Base-by-base conservation (phyloP, 2,888 invertebrate genomes). In the Lycaena phlaeas region DNA sequence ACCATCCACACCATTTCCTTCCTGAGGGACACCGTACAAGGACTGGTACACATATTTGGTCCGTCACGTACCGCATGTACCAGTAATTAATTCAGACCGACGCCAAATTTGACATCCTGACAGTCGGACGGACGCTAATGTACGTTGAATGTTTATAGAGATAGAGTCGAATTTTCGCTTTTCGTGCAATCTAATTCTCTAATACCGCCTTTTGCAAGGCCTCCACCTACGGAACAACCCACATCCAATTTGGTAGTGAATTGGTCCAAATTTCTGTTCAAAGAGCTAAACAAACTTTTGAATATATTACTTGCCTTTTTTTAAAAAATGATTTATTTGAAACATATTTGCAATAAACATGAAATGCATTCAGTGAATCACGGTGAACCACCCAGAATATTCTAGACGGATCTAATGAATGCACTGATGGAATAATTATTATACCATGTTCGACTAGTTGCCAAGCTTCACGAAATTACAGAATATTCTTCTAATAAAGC, bases 161-260 rank as follows among this genome's bases (percentile, higher is more conserved):
- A 52, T 72, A 78, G 56, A 61, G 73, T 64, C 54, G 48, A 67
- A 56, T 64, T 68, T 75, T 7, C 57, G 36, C 26, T 52, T 49
- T 41, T 49, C 50, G 51, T 42, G 41, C 40, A 44, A 40, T 52
- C 52, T 67, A 68, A 64, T 69, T 64, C 64, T 63, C 64, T 66
- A 65, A 64, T 54, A 53, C 62, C 66, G 77, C 59, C 74, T 66
- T 66, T 68, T 52, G 61, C 69, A 61, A 74, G 81, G 77, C 71
- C 76, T 71, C 81, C 81, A 64, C 82, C 82, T 84, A 82, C 82
- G 59, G 49, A 44, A 55, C 82, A 69, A 58, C 82, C 82, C 82
- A 84, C 82, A 75, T 74, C 64, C 81, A 84, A 82, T 82, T 68
- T 53, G 53, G 54, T 53, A 54, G 61, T 61, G 64, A 73, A 73